Evolutionary conservation across 2,888 invertebrate genomes (phyloP), one percentile per base, ranked within the genome.

Genomic region (Drosophila greeni): DNA sequence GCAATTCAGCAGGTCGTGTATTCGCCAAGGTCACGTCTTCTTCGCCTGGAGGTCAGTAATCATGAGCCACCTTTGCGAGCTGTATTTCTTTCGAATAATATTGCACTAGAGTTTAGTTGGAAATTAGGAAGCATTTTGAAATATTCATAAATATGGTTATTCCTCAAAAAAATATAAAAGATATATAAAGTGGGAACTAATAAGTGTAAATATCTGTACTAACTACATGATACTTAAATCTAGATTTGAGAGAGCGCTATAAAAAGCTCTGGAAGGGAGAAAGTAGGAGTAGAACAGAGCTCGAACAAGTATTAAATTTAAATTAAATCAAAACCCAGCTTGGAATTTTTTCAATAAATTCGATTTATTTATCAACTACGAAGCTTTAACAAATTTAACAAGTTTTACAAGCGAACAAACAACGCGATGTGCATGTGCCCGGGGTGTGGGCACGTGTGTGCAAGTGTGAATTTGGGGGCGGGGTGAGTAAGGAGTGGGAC

Each of bases 321-420:
- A 11, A 37, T 5, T 12, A 11, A 11, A 33, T 2, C 1, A 23
- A 33, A 6, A 1, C 12, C 14, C 2, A 16, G 3, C 8, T 18
- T 5, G 1, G 1, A 3, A 9, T 26, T 37, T 51, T 36, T 67
- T 67, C 16, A 29, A 43, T 74, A 79, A 81, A 73, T 83, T 77
- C 77, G 69, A 70, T 64, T 33, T 53, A 43, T 47, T 80, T 77
- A 80, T 77, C 72, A 68, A 70, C 82, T 76, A 76, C 48, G 62
- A 47, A 76, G 57, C 31, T 59, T 60, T 59, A 68, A 62, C 72
- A 83, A 83, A 66, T 73, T 81, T 73, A 78, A 78, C 84, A 78
- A 73, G 64, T 80, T 64, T 61, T 56, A 57, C 60, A 66, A 67
- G 60, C 64, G 72, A 23, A 67, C 37, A 66, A 67, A 53, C 66